These are phyloP conservation scores for Drosophila tsacasi DNA, from an alignment of 1,140 invertebrate genomes.

Conservation along the genomic window DNA sequence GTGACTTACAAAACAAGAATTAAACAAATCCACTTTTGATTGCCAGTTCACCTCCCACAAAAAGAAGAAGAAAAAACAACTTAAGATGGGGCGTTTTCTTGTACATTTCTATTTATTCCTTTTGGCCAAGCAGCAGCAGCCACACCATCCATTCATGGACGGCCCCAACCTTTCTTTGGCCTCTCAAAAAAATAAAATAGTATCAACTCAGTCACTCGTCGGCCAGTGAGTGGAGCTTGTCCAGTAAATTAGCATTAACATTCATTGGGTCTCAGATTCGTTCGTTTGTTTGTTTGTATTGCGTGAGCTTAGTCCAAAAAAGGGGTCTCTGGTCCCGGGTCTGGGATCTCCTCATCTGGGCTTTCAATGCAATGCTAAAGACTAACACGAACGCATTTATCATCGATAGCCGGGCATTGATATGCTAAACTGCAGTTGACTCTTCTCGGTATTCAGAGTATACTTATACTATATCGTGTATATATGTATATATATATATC, in stretches of 20 bases:
- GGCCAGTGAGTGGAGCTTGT: conserved; percentile 51
- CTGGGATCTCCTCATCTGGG: not conserved
- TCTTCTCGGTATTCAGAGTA: conserved; percentile 35
- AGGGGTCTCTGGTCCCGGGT: not conserved
- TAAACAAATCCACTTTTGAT: conserved; percentile 33
- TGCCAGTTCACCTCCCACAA: conserved; percentile 29
- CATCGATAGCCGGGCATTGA: conserved; percentile 50
- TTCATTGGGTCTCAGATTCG: conserved; percentile 39
- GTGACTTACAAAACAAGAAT: conserved; percentile 22
- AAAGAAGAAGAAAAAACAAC: not conserved
- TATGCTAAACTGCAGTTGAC: conserved; percentile 63
- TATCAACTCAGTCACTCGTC: conserved; percentile 17
- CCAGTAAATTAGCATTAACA: conserved; percentile 81
- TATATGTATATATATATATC: conserved; percentile 21
- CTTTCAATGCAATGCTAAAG: conserved; percentile 40
- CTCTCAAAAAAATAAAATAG: conserved; percentile 5
- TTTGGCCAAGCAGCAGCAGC: conserved; percentile 2
- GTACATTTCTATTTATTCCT: conserved; percentile 58
- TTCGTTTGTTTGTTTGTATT: conserved; percentile 45
- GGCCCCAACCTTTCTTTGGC: conserved; percentile 21
- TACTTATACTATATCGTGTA: conserved; percentile 4
- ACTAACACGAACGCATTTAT: conserved; percentile 63
- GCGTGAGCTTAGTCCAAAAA: conserved; percentile 47
- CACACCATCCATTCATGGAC: conserved; percentile 56
- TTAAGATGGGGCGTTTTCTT: conserved; percentile 11